phyloP scores from a whole-genome alignment of 2,797 vertebrate species.

The Hoplostethus atlanticus region DNA sequence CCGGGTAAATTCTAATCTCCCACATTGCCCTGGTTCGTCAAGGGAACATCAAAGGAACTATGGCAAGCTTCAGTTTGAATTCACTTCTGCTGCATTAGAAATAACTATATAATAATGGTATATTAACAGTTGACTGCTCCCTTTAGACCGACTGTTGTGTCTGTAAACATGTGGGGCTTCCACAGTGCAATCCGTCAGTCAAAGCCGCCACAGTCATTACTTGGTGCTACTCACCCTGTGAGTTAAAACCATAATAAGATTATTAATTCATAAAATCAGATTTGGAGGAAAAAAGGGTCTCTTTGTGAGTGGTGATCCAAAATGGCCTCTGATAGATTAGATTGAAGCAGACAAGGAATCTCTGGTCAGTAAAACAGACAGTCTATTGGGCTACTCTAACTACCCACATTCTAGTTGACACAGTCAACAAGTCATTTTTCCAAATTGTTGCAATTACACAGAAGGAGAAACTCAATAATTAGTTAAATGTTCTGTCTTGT shows the following conservation, averaged over 20 bases:
- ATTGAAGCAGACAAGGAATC: constrained; percentile 37
- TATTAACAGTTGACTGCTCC: neutral
- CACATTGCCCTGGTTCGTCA: neutral
- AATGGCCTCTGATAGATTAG: constrained; percentile 50
- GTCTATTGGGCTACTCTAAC: constrained; percentile 21
- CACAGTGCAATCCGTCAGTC: constrained; percentile 37
- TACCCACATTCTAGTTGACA: constrained; percentile 27
- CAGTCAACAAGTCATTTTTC: neutral
- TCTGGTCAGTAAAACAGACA: constrained; percentile 17
- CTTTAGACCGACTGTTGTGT: neutral
- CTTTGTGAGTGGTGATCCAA: constrained; percentile 54
- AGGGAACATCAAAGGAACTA: neutral
- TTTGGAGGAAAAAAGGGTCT: constrained; percentile 38
- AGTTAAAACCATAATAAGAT: constrained; percentile 60
- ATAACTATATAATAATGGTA: neutral
- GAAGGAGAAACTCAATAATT: neutral
- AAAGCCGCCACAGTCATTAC: constrained; percentile 38
- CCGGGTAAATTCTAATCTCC: neutral
- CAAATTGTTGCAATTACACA: constrained; percentile 6
- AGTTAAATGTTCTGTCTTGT: neutral
- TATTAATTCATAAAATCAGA: constrained; percentile 62
- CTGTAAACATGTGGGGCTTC: neutral
- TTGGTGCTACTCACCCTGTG: constrained; percentile 48
- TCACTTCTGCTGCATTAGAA: neutral
- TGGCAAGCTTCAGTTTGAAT: neutral